A percentile compares a stretch with the other conserved stretches of the same genome.
phyloP scores from a whole-genome alignment of 2,113 vertebrate species.

The Urocolius indicus region DNA sequence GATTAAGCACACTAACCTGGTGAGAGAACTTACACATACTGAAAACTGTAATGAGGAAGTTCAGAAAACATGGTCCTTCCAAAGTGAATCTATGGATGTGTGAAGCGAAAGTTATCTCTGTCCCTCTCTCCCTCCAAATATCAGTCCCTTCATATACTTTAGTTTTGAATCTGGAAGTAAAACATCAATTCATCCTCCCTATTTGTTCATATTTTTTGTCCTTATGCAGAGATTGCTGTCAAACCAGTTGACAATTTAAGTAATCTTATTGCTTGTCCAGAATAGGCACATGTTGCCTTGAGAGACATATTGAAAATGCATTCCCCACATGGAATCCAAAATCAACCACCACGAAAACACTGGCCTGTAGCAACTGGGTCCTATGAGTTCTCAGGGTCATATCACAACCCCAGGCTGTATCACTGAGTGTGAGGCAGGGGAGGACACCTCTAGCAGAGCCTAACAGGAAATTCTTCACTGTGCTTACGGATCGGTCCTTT shows the following conservation, averaged over 20 bases:
- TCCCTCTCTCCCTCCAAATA: background rate
- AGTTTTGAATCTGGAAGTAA: background rate
- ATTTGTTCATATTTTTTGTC: background rate
- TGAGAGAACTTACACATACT: background rate
- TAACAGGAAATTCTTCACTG: background rate
- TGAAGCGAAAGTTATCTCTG: background rate
- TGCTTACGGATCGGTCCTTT: constrained; percentile 93
- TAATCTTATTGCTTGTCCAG: background rate
- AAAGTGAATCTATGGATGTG: background rate
- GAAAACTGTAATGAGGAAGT: background rate
- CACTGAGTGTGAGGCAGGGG: rapidly evolving
- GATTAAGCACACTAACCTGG: background rate
- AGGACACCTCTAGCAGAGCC: background rate
- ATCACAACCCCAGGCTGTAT: rapidly evolving
- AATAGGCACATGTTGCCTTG: rapidly evolving
- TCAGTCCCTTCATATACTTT: background rate
- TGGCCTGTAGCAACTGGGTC: background rate
- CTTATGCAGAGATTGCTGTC: background rate
- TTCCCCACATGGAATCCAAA: background rate
- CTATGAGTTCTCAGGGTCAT: background rate
- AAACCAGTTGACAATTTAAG: background rate
- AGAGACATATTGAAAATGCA: background rate
- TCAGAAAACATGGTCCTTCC: background rate
- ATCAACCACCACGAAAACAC: background rate
- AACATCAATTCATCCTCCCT: background rate